Evolutionary conservation across 1,140 invertebrate species (phyloP), one percentile per base, ranked within the genome.

Genomic region (Brachystomella parvula): DNA sequence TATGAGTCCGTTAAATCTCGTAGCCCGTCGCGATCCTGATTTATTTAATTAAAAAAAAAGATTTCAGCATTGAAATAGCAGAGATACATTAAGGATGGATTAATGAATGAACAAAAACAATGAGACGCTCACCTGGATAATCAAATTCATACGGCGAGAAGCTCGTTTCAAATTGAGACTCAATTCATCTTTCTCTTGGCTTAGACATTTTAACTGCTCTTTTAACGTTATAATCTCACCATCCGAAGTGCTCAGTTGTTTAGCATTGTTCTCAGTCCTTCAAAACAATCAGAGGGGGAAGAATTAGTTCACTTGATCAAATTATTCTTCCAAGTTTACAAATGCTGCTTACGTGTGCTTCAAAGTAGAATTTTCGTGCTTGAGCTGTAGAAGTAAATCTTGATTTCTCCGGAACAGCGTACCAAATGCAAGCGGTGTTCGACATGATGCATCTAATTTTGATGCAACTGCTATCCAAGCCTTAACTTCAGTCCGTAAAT

Each of bases 1-100:
- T 72, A 72, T 0, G 71, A 72, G 12, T 72, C 71, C 53, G 67
- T 72, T 24, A 72, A 39, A 12, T 49, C 63, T 65, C 65, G 65
- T 17, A 72, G 33, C 0, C 67, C 65, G 24, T 72, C 71, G 26
- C 71, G 47, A 58, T 72, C 71, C 68, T 71, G 35, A 30, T 26
- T 19, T 9, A 29, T 21, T 19, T 12, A 39, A 33, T 49, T 24
- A 29, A 60, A 65, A 32, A 29, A 53, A 12, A 64, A 28, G 15
- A 28, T 61, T 1, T 19, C 2, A 64, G 30, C 49, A 1, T 12
- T 28, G 47, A 32, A n/a, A 31, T 58, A 57, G 12, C 30, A 56
- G 12, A 56, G 12, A 9, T 56, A 12, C n/a, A 12, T 44, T 12
- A 12, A 44, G 9, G 9, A 12, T 44, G 39, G 39, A n/a, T n/a